Conservation (phyloP, 2,113 vertebrate genomes). For the human (Homo sapiens) region GRCh38 chr5:1237501-1238000, state of each 20-base stretch:
- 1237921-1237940: neutral
- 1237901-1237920: rapidly evolving
- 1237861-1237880: neutral
- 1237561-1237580: neutral
- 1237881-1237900: neutral
- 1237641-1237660: neutral
- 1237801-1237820: neutral
- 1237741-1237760: too few relatives aligned
- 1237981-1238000: slow-evolving; percentile 93
- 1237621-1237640: rapidly evolving
- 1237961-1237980: slow-evolving; percentile 92
- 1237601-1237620: neutral
- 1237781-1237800: neutral
- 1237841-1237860: rapidly evolving
- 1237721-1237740: rapidly evolving
- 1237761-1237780: rapidly evolving
- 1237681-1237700: rapidly evolving
- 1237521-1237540: neutral
- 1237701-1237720: too few relatives aligned
- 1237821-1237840: rapidly evolving
- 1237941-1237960: slow-evolving; percentile 88
- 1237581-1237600: neutral
- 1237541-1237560: neutral
- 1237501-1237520: neutral
- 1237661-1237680: too few relatives aligned